These are phyloP conservation scores for Parazoanthus swiftii DNA, from an alignment of 92 coral and sea anemone genomes.

Conservation along the genomic window DNA sequence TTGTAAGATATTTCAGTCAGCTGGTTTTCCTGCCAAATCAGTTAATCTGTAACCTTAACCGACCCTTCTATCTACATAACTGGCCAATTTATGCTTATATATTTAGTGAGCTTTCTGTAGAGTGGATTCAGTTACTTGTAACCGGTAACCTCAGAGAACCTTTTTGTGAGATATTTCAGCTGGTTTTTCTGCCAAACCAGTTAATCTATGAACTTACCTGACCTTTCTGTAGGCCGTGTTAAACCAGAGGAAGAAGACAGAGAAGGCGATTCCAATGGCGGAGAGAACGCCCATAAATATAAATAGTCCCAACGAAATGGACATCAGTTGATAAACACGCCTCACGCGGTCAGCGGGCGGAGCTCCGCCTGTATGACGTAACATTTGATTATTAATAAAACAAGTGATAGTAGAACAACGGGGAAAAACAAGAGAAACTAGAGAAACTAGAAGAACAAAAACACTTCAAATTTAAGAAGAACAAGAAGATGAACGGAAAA, in stretches of 20 bases:
- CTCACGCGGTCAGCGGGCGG: conserved; percentile 76
- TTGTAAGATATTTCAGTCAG: background rate
- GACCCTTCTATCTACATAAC: conserved; percentile 31
- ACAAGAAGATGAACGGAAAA: background rate
- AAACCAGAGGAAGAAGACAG: conserved; percentile 85
- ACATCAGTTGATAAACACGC: conserved; percentile 52
- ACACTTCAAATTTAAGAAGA: too few species aligned
- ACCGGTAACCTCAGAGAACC: background rate
- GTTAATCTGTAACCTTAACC: conserved; percentile 40
- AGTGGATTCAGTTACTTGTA: background rate
- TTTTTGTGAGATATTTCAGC: background rate
- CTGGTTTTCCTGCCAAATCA: too few species aligned
- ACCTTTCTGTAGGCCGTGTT: conserved; percentile 61
- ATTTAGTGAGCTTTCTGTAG: too few species aligned
- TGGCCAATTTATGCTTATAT: too few species aligned
- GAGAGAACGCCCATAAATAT: conserved; percentile 62
- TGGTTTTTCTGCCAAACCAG: too few species aligned
- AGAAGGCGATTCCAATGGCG: conserved; percentile 50
- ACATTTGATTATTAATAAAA: background rate
- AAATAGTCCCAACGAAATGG: conserved; percentile 61
- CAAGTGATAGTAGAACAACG: background rate
- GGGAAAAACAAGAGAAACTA: background rate
- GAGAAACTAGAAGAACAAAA: background rate
- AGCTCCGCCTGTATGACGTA: conserved; percentile 56
- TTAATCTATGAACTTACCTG: conserved; percentile 43